Conservation (phyloP, 2,888 invertebrate genomes). For the Rhodophaea formosa region DNA sequence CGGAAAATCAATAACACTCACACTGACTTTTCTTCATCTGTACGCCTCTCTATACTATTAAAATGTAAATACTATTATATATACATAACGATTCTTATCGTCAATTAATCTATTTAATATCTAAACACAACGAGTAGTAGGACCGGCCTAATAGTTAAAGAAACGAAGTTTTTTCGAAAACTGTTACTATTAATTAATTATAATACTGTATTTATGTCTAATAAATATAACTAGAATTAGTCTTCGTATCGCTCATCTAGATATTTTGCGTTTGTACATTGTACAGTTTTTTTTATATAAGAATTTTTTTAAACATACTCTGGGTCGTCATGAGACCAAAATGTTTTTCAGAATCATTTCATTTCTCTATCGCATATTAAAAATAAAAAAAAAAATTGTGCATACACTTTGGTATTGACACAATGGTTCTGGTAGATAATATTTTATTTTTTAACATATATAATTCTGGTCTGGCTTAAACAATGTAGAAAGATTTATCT, state of each 20-base stretch:
- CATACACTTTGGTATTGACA: too few species aligned
- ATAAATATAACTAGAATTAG: background rate
- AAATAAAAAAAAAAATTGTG: too few species aligned
- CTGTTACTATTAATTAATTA: slow-evolving; percentile 23
- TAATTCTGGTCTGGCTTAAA: too few species aligned
- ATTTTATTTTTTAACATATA: background rate
- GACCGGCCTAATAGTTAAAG: slow-evolving; percentile 77
- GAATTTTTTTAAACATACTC: background rate
- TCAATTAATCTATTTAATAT: slow-evolving; percentile 12
- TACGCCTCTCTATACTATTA: background rate
- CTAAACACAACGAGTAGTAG: slow-evolving; percentile 73
- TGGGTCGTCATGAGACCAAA: background rate
- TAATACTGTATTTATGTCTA: slow-evolving; percentile 6
- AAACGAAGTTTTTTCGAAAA: slow-evolving; percentile 42
- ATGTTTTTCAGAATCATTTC: background rate
- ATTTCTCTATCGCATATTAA: too few species aligned
- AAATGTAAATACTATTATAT: slow-evolving; percentile 1
- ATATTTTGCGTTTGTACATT: background rate
- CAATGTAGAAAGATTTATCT: background rate
- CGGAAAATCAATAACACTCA: too few species aligned
- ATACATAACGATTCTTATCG: slow-evolving; percentile 7
- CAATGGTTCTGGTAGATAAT: too few species aligned
- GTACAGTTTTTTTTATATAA: background rate
- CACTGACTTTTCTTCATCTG: too few species aligned
- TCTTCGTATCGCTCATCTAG: background rate